Evolutionary conservation across 1,140 invertebrate genomes (phyloP).

Genomic region (Triops longicaudatus): DNA sequence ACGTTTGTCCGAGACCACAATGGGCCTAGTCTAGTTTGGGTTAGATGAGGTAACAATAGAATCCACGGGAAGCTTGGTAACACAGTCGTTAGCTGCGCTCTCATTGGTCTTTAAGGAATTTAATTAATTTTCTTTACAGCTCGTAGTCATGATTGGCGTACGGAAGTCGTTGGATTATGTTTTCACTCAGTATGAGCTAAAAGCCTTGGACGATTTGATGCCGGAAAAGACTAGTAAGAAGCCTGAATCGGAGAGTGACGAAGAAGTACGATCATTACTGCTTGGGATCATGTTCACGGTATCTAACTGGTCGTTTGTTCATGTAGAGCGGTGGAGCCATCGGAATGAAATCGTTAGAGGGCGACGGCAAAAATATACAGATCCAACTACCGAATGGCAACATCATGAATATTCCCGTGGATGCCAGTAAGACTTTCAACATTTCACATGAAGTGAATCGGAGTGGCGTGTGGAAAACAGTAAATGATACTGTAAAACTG

Average conservation of each 20-base stretch:
- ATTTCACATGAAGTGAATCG: constrained; percentile 90
- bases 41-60: no score
- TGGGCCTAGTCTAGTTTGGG: no score
- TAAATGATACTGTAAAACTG: constrained; percentile 53
- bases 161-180: constrained; percentile 50
- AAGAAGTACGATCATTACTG: constrained; percentile 9
- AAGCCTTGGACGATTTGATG: constrained; percentile 53
- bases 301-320: not conserved
- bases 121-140: constrained; percentile 36
- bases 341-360: not conserved
- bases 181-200: constrained; percentile 49
- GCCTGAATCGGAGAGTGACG: constrained; percentile 41
- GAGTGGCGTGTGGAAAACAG: constrained; percentile 87
- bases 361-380: constrained; percentile 52
- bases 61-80: no score
- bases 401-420: constrained; percentile 63
- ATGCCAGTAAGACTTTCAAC: constrained; percentile 52
- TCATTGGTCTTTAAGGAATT: not conserved
- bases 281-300: not conserved
- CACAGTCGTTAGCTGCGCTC: not conserved
- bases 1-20: no score
- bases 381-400: constrained; percentile 84
- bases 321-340: not conserved
- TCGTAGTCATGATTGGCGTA: constrained; percentile 52
- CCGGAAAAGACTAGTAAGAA: constrained; percentile 46